These are phyloP conservation scores for Neofelis nebulosa DNA, from an alignment of 2,113 vertebrate species.

Conservation along the genomic window DNA sequence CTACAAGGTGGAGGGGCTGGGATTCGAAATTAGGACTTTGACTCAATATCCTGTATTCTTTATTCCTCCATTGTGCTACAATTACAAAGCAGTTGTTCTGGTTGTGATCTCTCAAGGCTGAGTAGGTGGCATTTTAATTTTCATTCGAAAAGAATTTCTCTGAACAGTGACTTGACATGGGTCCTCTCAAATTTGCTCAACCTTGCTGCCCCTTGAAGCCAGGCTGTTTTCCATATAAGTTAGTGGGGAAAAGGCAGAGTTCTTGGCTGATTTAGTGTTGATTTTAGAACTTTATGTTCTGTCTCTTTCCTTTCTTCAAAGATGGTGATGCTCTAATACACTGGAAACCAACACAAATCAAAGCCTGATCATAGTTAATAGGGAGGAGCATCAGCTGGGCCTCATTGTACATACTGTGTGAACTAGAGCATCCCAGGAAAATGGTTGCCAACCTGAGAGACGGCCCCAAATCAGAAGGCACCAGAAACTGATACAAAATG, in stretches of 20 bases:
- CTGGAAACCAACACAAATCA: background rate
- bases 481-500: background rate
- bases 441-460: background rate
- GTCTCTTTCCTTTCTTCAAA: background rate
- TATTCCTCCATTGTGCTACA: background rate
- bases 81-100: background rate
- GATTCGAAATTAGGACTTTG: background rate
- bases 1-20: background rate
- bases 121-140: conserved; percentile 30
- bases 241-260: background rate
- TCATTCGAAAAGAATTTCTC: conserved; percentile 11
- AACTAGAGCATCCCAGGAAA: background rate
- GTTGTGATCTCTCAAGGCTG: background rate
- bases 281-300: background rate
- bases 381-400: background rate
- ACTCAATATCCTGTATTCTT: background rate
- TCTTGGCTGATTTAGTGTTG: background rate
- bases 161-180: background rate
- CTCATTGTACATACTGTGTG: background rate
- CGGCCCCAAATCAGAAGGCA: background rate
- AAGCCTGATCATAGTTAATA: background rate
- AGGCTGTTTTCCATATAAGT: background rate
- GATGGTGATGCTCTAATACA: background rate
- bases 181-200: background rate
- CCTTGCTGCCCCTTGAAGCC: background rate